Evolutionary conservation across 1,140 invertebrate genomes (phyloP).

Genomic region (Bacillus rossius): DNA sequence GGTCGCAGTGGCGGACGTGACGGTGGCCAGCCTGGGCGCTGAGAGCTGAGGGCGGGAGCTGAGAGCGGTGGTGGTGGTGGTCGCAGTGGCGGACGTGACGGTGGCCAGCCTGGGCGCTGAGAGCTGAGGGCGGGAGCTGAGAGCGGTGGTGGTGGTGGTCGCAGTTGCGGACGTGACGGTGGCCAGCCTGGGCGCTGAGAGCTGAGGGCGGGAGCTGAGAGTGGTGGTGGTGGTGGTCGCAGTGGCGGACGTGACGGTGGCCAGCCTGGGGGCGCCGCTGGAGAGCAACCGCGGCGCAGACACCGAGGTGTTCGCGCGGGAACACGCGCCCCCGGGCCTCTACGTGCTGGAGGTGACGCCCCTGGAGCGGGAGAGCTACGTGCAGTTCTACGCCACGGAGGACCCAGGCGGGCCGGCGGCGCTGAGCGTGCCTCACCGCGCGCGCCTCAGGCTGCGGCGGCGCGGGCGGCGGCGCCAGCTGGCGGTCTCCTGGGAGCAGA

Average conservation of each 20-base stretch:
- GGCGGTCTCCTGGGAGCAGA: slow-evolving; percentile 39
- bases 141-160: no score
- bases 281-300: neutral
- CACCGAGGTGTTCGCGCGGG: slow-evolving; percentile 17
- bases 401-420: slow-evolving; percentile 33
- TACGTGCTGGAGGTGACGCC: slow-evolving; percentile 29
- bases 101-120: no score
- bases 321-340: slow-evolving; percentile 18
- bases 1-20: no score
- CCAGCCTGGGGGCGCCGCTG: neutral
- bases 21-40: no score
- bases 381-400: slow-evolving; percentile 38
- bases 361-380: slow-evolving; percentile 29
- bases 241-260: slow-evolving; percentile 6
- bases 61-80: no score
- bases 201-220: no score
- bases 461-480: slow-evolving; percentile 31
- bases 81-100: no score
- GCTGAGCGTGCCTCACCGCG: slow-evolving; percentile 20
- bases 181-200: neutral
- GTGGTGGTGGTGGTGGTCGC: neutral
- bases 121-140: no score
- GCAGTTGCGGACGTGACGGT: no score
- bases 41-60: no score
- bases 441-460: slow-evolving; percentile 26